phyloP scores from a whole-genome alignment of 2,113 vertebrate species.

The Thamnophis sirtalis region DNA sequence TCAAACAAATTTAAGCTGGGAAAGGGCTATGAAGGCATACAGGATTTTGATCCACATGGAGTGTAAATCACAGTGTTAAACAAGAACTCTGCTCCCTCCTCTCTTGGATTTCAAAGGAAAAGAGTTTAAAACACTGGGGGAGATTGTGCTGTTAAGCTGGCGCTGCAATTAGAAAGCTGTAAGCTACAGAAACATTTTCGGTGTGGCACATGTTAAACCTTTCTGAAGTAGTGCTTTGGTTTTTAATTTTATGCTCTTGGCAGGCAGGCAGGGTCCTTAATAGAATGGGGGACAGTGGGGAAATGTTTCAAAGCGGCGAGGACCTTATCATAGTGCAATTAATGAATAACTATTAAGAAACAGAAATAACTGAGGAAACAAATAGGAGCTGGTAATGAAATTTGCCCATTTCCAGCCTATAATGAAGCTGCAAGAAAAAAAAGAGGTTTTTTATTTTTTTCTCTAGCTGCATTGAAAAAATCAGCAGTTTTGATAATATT shows the following conservation, averaged over 20 bases:
- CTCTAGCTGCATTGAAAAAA: slow-evolving; percentile 45
- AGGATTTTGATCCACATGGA: background rate
- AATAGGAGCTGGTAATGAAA: slow-evolving; percentile 59
- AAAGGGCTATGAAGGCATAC: background rate
- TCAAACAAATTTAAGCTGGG: background rate
- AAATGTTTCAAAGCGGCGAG: slow-evolving; percentile 76
- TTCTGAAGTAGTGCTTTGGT: slow-evolving; percentile 73
- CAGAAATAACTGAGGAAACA: slow-evolving; percentile 72
- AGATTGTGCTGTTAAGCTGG: slow-evolving; percentile 56
- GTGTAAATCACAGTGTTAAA: slow-evolving; percentile 51
- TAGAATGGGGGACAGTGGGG: slow-evolving; percentile 75
- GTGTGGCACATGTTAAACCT: slow-evolving; percentile 71
- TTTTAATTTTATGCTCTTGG: slow-evolving; percentile 79
- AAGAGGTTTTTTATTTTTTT: slow-evolving; percentile 55
- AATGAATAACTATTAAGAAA: slow-evolving; percentile 80
- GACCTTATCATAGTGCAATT: slow-evolving; percentile 79
- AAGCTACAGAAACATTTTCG: slow-evolving; percentile 65
- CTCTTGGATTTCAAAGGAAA: slow-evolving; percentile 68
- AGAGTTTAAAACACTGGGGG: slow-evolving; percentile 53
- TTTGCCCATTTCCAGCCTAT: slow-evolving; percentile 63
- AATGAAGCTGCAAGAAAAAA: slow-evolving; percentile 69
- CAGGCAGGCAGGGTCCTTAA: slow-evolving; percentile 75
- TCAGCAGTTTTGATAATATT: slow-evolving; percentile 57
- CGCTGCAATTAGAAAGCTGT: slow-evolving; percentile 69
- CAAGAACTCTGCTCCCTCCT: slow-evolving; percentile 54